Evolutionary conservation across 2,113 vertebrate genomes (phyloP).

Genomic region (Elephas maximus): DNA sequence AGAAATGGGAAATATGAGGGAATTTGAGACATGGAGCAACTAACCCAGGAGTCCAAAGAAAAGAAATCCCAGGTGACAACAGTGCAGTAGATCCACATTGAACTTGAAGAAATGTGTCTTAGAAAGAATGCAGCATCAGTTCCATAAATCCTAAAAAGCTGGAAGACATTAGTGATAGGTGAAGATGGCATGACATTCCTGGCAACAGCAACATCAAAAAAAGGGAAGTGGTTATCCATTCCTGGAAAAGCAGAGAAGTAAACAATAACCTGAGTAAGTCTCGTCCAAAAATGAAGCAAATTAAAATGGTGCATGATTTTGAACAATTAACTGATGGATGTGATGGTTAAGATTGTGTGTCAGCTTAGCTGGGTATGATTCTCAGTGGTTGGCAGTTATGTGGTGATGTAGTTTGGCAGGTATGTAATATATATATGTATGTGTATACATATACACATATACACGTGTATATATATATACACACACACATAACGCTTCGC

Average conservation of each 20-base stretch:
- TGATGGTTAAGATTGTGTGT: too few relatives aligned
- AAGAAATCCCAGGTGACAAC: slow-evolving; percentile 23
- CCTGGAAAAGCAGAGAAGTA: background rate
- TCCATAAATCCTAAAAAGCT: slow-evolving; percentile 12
- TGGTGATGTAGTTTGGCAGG: too few relatives aligned
- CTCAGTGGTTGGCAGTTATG: too few relatives aligned
- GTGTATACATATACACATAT: too few relatives aligned
- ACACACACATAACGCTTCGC: too few relatives aligned
- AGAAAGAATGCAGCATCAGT: background rate
- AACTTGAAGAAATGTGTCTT: slow-evolving; percentile 17
- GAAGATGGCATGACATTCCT: slow-evolving; percentile 51
- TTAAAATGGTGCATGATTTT: slow-evolving; percentile 49
- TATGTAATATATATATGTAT: too few relatives aligned
- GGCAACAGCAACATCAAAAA: background rate
- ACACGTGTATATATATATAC: too few relatives aligned
- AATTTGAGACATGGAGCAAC: slow-evolving; percentile 8
- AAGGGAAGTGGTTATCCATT: background rate
- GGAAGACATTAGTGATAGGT: background rate
- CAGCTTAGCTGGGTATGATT: too few relatives aligned
- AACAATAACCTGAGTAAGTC: background rate
- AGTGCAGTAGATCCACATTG: background rate
- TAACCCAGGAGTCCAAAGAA: background rate
- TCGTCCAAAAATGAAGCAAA: slow-evolving; percentile 28
- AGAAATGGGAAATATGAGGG: slow-evolving; percentile 7
- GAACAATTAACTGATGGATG: background rate